Conservation (phyloP, 2,888 invertebrate species). For the Yponomeuta sedellus region DNA sequence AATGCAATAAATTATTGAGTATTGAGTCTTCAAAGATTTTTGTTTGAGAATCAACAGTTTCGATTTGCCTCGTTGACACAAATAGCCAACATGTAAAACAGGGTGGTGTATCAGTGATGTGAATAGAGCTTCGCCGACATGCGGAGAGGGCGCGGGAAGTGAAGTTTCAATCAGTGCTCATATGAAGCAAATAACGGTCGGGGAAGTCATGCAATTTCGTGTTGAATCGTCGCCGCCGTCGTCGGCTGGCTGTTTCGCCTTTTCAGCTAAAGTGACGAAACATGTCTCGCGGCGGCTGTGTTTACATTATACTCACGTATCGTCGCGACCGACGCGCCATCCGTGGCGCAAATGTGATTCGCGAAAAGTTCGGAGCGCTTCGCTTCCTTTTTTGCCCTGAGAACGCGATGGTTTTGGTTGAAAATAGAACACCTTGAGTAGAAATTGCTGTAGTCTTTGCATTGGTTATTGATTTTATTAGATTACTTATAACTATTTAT, state of each 20-base stretch:
- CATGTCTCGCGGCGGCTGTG: conserved; percentile 50
- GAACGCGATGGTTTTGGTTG: neutral
- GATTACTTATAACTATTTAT: too few relatives aligned
- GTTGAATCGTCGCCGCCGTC: conserved; percentile 35
- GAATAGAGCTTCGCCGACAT: neutral
- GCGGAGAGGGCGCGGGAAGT: conserved; percentile 4
- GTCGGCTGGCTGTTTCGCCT: conserved; percentile 35
- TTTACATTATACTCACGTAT: conserved; percentile 59
- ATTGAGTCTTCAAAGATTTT: too few relatives aligned
- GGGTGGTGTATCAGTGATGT: neutral
- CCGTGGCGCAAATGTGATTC: conserved; percentile 6
- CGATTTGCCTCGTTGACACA: neutral
- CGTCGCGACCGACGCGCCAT: conserved; percentile 6
- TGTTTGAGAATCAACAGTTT: too few relatives aligned
- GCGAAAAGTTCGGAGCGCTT: conserved; percentile 22
- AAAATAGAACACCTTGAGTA: neutral
- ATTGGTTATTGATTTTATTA: neutral
- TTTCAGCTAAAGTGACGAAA: conserved; percentile 60
- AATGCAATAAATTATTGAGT: too few relatives aligned
- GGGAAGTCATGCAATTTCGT: conserved; percentile 44
- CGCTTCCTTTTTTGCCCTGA: conserved; percentile 23
- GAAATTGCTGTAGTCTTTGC: neutral
- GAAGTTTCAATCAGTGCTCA: conserved; percentile 26
- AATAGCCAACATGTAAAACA: neutral
- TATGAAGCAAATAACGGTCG: conserved; percentile 39